Conservation (phyloP, 2,888 invertebrate species). For the Ophion ellenae region DNA sequence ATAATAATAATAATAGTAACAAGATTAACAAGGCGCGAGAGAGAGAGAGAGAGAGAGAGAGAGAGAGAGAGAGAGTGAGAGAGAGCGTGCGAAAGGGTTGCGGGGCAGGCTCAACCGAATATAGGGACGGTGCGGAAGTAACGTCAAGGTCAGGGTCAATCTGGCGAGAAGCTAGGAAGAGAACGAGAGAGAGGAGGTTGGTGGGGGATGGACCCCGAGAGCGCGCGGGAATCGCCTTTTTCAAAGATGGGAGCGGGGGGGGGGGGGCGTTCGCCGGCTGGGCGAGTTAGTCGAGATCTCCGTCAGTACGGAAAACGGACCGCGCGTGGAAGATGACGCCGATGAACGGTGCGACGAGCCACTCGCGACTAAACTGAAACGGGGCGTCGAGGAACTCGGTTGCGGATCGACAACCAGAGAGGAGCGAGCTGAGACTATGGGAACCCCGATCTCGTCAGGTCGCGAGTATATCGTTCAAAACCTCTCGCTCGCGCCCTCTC, state of each 20-base stretch:
- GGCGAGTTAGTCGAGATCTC: constrained; percentile 24
- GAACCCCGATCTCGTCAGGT: not conserved
- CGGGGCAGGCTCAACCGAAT: constrained; percentile 69
- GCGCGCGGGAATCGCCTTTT: constrained; percentile 41
- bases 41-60: constrained; percentile 23
- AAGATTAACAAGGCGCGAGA: too few relatives aligned
- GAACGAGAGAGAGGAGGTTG: constrained; percentile 60
- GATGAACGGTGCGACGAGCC: constrained; percentile 9
- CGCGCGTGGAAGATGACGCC: not conserved
- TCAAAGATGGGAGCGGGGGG: constrained; percentile 39
- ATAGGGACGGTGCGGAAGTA: constrained; percentile 82
- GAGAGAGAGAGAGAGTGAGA: constrained; percentile 42
- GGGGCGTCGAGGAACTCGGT: not conserved
- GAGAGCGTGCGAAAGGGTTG: constrained; percentile 46
- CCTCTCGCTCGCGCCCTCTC: constrained; percentile 3
- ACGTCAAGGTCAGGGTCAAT: constrained; percentile 84
- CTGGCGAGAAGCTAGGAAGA: constrained; percentile 70
- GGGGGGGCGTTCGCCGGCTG: not conserved
- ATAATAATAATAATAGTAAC: too few relatives aligned
- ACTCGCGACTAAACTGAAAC: constrained; percentile 12
- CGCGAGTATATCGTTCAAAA: not conserved
- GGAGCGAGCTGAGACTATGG: not conserved
- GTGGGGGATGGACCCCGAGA: constrained; percentile 58
- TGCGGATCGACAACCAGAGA: not conserved
- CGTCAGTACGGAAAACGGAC: constrained; percentile 46